Evolutionary conservation across 1,140 invertebrate species (phyloP).

Genomic region (Heliconius himera): DNA sequence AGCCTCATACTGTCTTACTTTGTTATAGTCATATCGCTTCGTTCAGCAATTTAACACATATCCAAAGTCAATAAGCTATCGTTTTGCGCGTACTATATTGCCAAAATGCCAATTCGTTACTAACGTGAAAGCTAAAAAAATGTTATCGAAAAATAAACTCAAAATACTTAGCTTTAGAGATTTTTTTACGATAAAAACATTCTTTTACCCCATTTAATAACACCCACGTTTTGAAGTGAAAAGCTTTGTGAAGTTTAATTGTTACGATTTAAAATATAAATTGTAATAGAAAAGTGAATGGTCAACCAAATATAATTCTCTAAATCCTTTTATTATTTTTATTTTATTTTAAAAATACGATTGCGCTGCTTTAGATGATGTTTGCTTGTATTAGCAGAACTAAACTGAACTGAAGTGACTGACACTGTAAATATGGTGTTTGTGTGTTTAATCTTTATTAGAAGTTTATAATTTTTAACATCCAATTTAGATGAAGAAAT

Average conservation of each 20-base stretch:
- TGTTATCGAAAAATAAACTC: background rate
- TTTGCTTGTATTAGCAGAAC: background rate
- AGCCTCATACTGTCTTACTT: background rate
- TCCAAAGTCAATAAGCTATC: constrained; percentile 46
- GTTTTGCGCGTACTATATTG: constrained; percentile 52
- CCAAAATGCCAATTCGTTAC: constrained; percentile 69
- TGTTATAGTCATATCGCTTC: background rate
- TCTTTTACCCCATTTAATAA: background rate
- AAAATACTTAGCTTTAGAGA: background rate
- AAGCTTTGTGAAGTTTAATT: constrained; percentile 66
- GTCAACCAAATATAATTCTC: background rate
- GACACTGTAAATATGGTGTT: no score
- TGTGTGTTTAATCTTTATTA: no score
- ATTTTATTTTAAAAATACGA: background rate
- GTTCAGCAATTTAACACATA: constrained; percentile 41
- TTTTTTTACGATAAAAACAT: background rate
- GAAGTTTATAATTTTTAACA: no score
- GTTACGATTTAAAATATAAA: constrained; percentile 75
- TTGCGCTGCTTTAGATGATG: background rate
- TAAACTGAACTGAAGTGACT: no score
- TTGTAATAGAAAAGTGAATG: constrained; percentile 46
- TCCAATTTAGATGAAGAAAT: no score
- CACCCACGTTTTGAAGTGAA: constrained; percentile 57
- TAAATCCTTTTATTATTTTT: background rate
- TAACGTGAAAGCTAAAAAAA: constrained; percentile 57